Evolutionary conservation across 1,140 invertebrate species (phyloP).

Genomic region (Orchesella cincta): DNA sequence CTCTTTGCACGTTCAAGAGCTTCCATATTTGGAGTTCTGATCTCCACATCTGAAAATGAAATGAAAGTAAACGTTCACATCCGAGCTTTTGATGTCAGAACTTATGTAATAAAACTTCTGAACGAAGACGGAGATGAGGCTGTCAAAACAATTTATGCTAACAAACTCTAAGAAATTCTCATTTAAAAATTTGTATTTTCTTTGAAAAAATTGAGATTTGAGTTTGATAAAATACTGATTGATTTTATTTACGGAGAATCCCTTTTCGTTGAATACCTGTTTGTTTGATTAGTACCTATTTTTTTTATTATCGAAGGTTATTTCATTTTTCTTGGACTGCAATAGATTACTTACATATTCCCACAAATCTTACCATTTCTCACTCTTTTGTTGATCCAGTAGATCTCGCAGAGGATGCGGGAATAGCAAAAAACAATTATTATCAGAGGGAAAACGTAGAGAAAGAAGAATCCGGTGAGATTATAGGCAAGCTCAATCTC

Average conservation of each 20-base stretch:
- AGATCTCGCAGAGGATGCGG: constrained; percentile 79
- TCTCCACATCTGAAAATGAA: neutral
- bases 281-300: too few species aligned
- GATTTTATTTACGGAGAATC: neutral
- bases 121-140: too few species aligned
- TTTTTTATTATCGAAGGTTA: too few species aligned
- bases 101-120: neutral
- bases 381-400: neutral
- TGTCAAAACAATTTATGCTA: too few species aligned
- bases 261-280: too few species aligned
- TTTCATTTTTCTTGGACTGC: too few species aligned
- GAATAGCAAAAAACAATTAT: constrained; percentile 84
- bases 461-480: constrained; percentile 74
- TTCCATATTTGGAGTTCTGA: constrained; percentile 58
- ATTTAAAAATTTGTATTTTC: too few species aligned
- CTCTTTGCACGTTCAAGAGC: constrained; percentile 79
- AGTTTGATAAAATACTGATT: neutral
- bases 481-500: constrained; percentile 73
- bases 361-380: neutral
- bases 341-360: too few species aligned
- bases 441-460: constrained; percentile 80
- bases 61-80: neutral
- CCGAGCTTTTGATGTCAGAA: neutral
- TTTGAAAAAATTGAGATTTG: too few species aligned
- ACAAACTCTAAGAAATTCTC: too few species aligned